Conservation (phyloP, 2,113 vertebrate species). For the Xyliphius kryptos region DNA sequence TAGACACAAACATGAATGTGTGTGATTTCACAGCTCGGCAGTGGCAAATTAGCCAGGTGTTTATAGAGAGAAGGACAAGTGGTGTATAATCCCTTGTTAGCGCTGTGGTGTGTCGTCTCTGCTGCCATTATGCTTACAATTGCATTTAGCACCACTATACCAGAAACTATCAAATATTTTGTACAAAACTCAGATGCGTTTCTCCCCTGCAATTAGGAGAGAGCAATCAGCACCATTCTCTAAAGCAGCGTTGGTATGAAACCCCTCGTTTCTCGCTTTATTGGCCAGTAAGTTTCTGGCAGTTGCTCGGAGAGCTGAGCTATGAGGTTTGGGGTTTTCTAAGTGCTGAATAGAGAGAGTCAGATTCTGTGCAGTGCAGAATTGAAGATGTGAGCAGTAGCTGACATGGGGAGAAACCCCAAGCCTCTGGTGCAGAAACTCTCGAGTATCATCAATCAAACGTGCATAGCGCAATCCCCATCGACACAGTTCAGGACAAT, state of each 20-base stretch:
- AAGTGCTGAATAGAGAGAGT: constrained; percentile 31
- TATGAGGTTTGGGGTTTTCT: constrained; percentile 28
- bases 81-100: too few species aligned
- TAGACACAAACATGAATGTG: too few species aligned
- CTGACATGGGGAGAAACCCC: constrained; percentile 32
- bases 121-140: too few species aligned
- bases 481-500: constrained; percentile 10
- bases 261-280: constrained; percentile 6
- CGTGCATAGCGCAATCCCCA: constrained; percentile 14
- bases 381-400: constrained; percentile 23
- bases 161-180: too few species aligned
- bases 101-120: too few species aligned
- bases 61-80: too few species aligned
- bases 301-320: constrained; percentile 28
- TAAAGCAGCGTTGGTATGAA: constrained; percentile 1
- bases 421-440: constrained; percentile 23
- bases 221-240: constrained; percentile 22
- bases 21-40: too few species aligned
- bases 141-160: too few species aligned
- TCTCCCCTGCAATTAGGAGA: constrained; percentile 14
- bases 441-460: constrained; percentile 33
- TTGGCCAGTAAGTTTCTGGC: constrained; percentile 20
- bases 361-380: constrained; percentile 30
- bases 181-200: background rate
- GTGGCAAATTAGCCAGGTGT: too few species aligned